These are phyloP conservation scores for Sthenelais limicola DNA, from an alignment of 2,888 invertebrate genomes.

Conservation along the genomic window DNA sequence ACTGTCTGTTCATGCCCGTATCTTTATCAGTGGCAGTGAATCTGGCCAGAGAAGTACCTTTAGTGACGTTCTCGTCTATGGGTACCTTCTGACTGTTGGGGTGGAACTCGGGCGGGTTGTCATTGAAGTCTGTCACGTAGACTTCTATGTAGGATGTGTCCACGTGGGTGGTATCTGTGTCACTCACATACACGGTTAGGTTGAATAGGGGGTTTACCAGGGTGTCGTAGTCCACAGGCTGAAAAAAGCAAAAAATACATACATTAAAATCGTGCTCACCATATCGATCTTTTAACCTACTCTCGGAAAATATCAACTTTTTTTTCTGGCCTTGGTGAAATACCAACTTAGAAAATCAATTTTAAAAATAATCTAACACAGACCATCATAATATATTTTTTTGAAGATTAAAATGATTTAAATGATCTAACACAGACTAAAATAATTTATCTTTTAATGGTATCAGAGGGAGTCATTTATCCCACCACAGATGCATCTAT, in stretches of 20 bases:
- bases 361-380: too few species aligned
- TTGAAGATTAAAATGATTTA: too few species aligned
- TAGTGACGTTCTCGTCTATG: conserved; percentile 85
- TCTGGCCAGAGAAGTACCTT: conserved; percentile 91
- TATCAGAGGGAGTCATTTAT: too few species aligned
- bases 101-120: conserved; percentile 98
- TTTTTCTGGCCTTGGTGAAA: too few species aligned
- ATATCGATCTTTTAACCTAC: conserved; percentile 8
- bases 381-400: too few species aligned
- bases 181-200: conserved; percentile 66
- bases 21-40: conserved; percentile 97
- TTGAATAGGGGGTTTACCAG: conserved; percentile 62
- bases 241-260: conserved; percentile 27
- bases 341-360: too few species aligned
- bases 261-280: too few species aligned
- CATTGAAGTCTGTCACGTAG: conserved; percentile 99
- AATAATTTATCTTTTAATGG: too few species aligned
- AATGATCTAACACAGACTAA: too few species aligned
- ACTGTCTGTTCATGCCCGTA: conserved; percentile 70
- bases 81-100: conserved; percentile 74
- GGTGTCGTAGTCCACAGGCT: conserved; percentile 69
- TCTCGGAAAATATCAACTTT: too few species aligned
- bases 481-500: too few species aligned
- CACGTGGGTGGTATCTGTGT: conserved; percentile 72
- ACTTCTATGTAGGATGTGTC: conserved; percentile 95